phyloP scores from a whole-genome alignment of 2,888 invertebrate genomes.

The Amphipoea oculea region DNA sequence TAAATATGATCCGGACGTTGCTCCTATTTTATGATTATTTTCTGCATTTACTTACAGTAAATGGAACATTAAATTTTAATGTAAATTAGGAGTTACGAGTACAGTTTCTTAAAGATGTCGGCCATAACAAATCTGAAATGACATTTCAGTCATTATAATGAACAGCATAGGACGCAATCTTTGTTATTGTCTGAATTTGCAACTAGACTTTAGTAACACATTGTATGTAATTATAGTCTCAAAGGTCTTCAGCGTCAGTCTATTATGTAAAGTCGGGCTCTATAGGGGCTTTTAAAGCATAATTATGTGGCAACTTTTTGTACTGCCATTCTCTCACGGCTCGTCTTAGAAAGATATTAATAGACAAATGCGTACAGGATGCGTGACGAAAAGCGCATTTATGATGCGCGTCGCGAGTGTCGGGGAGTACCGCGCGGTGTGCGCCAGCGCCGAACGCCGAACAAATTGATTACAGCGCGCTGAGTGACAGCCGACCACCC shows the following conservation, averaged over 20 bases:
- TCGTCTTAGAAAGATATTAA: conserved; percentile 66
- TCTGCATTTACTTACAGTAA: conserved; percentile 33
- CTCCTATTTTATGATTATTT: conserved; percentile 49
- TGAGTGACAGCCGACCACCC: conserved; percentile 87
- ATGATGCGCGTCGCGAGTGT: conserved; percentile 70
- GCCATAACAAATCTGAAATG: conserved; percentile 32
- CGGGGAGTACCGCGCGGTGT: conserved; percentile 71
- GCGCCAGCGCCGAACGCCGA: conserved; percentile 82
- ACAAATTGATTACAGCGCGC: conserved; percentile 88
- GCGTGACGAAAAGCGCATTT: conserved; percentile 85
- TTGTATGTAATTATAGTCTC: conserved; percentile 13
- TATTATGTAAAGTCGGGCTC: conserved; percentile 6
- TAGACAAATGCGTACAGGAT: conserved; percentile 79
- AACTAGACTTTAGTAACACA: conserved; percentile 15
- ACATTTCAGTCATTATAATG: conserved; percentile 15
- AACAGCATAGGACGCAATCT: not conserved
- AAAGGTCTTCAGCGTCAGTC: conserved; percentile 17
- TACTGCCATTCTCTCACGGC: conserved; percentile 50
- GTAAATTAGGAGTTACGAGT: conserved; percentile 20
- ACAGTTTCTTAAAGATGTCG: conserved; percentile 11
- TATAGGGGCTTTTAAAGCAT: conserved; percentile 8
- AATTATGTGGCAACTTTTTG: conserved; percentile 49
- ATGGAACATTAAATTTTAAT: conserved; percentile 36
- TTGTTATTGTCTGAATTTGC: conserved; percentile 21
- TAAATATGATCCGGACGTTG: conserved; percentile 61